Evolutionary conservation across 2,113 vertebrate genomes (phyloP), one percentile per base, ranked within the genome.

Genomic region (Donacobius atricapilla): DNA sequence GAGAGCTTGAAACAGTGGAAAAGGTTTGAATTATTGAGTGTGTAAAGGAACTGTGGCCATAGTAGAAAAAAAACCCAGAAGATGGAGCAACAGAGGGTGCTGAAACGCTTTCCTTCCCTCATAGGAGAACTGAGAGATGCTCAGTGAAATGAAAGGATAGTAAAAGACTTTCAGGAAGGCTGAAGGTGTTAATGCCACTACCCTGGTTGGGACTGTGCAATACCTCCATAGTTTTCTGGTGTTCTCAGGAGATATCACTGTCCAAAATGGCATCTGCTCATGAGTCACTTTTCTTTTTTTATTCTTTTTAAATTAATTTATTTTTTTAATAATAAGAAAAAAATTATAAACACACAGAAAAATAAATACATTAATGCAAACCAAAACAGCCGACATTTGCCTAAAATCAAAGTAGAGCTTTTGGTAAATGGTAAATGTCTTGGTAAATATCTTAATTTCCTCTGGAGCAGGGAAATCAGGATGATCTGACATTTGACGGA

Each of bases 111-210:
- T 50, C 23, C 33, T 42, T 8, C 5, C 24, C 18, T 75, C 10
- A 6, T 3, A 33, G 24, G 20, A 76, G 24, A 33, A n/a, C 11
- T 23, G 14, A 57, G 20, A 17, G 24, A 28, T 85, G 33, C 8
- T 61, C n/a, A 47, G 33, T 22, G 37, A 51, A 80, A 39, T 48
- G 6, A n/a, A 56, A 69, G 81, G n/a, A 37, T 2, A 8, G 22
- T 12, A 61, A 87, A 33, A 15, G 70, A 3, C 15, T 53, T 77
- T 23, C 28, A 42, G 40, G 50, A 84, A 24, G 7, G 22, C 30
- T 47, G 14, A n/a, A 37, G 44, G 14, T 2, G 0, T 40, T 24
- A 50, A 39, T 2, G 1, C 3, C 1, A 3, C 30, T 27, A 4
- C 8, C 3, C 9, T 39, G 45, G 28, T 22, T 17, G n/a, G 72